Conservation (phyloP, 1,140 invertebrate species). For the Ruditapes philippinarum region DNA sequence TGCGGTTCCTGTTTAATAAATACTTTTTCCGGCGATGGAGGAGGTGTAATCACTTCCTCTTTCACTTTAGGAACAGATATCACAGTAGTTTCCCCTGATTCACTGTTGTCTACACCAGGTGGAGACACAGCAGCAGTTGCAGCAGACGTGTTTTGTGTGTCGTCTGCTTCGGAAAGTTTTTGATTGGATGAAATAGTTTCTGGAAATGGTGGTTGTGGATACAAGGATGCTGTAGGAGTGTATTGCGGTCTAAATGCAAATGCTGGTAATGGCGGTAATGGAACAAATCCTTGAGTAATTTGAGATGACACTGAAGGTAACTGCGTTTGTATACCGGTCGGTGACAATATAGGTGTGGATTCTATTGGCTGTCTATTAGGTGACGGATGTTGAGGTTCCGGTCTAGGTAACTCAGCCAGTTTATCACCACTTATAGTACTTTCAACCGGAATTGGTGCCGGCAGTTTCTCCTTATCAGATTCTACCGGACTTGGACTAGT, state of each 20-base stretch:
- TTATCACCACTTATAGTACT: constrained; percentile 36
- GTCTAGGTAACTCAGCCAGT: constrained; percentile 82
- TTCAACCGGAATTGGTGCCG: constrained; percentile 38
- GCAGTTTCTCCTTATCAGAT: constrained; percentile 66
- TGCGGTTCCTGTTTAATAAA: constrained; percentile 86
- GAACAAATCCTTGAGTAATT: constrained; percentile 65
- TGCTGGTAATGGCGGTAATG: constrained; percentile 56
- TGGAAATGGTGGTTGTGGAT: constrained; percentile 23
- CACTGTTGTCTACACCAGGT: constrained; percentile 28
- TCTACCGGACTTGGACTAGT: constrained; percentile 82
- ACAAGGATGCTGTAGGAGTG: constrained; percentile 8
- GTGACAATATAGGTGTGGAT: constrained; percentile 45
- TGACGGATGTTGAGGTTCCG: constrained; percentile 78
- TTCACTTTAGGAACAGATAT: constrained; percentile 55
- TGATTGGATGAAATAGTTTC: constrained; percentile 29
- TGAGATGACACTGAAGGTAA: constrained; percentile 50
- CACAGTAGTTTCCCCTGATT: constrained; percentile 56
- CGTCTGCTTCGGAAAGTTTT: constrained; percentile 36
- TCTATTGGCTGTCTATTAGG: constrained; percentile 62
- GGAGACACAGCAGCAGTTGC: constrained; percentile 18
- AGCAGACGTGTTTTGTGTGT: constrained; percentile 30
- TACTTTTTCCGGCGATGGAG: constrained; percentile 84
- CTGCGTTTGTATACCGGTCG: constrained; percentile 38
- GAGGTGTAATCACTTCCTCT: constrained; percentile 80
- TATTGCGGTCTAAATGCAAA: constrained; percentile 46